These are phyloP conservation scores for Vicugna pacos DNA, from an alignment of 2,113 vertebrate genomes.

Conservation along the genomic window DNA sequence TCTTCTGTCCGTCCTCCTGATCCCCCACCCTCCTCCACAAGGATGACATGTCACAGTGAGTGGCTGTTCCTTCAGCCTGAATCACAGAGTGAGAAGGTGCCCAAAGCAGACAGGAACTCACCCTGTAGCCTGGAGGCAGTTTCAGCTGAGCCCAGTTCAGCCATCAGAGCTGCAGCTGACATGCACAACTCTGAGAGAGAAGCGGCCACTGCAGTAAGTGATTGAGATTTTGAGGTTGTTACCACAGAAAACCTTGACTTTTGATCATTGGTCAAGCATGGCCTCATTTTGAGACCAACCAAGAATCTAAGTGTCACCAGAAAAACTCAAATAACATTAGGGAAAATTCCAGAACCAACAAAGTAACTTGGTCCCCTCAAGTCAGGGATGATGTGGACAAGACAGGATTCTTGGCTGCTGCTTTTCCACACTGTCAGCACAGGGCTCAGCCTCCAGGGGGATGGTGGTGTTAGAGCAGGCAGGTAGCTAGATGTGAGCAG, in stretches of 20 bases:
- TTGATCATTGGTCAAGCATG: background rate
- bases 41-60: background rate
- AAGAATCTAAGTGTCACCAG: background rate
- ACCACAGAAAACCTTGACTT: constrained; percentile 31
- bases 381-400: background rate
- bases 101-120: background rate
- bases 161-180: background rate
- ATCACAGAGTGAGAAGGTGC: background rate
- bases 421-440: background rate
- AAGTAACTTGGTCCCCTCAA: background rate
- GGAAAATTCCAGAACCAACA: constrained; percentile 45
- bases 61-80: background rate
- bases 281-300: constrained; percentile 12
- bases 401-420: background rate
- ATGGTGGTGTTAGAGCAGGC: too few relatives aligned
- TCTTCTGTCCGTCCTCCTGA: background rate
- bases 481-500: too few relatives aligned
- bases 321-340: constrained; percentile 37
- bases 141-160: background rate
- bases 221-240: constrained; percentile 11
- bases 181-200: background rate
- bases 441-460: background rate
- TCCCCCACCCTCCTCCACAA: background rate
- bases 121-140: background rate
- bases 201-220: background rate